A percentile compares a stretch with the other conserved stretches of the same genome.
phyloP scores from a whole-genome alignment of 2,888 invertebrate species.

The Ophonus ardosiacus region DNA sequence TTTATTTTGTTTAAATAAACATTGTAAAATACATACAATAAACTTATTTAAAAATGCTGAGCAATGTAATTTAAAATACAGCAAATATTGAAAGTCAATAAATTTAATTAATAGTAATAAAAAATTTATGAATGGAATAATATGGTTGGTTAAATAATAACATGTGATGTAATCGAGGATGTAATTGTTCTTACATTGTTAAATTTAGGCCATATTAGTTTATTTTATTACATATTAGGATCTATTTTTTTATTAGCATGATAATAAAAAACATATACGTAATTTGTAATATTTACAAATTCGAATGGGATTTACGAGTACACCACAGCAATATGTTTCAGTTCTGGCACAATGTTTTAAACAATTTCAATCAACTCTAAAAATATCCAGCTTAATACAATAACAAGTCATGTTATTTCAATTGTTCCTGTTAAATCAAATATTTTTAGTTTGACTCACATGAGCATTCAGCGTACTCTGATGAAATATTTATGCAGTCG shows the following conservation, averaged over 20 bases:
- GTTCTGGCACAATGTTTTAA: slow-evolving; percentile 15
- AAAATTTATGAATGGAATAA: neutral
- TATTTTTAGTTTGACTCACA: slow-evolving; percentile 9
- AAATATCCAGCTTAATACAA: neutral
- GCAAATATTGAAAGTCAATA: neutral
- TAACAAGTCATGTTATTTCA: slow-evolving; percentile 23
- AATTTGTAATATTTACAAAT: neutral
- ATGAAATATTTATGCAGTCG: slow-evolving; percentile 14
- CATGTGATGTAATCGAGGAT: too few relatives aligned
- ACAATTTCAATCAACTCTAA: slow-evolving; percentile 27
- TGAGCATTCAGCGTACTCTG: neutral
- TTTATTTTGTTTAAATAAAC: neutral
- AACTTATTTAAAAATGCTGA: neutral
- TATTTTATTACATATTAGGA: too few relatives aligned
- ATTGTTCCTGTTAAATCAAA: slow-evolving; percentile 33
- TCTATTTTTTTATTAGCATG: neutral
- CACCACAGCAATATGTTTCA: neutral
- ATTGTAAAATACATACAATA: neutral
- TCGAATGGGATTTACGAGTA: neutral
- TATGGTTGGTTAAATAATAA: neutral
- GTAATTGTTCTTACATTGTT: too few relatives aligned
- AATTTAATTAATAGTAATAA: neutral
- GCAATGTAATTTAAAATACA: neutral
- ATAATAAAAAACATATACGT: neutral
- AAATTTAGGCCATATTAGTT: too few relatives aligned